Base-by-base conservation (phyloP, 2,113 vertebrate species). In the Tyto alba region DNA sequence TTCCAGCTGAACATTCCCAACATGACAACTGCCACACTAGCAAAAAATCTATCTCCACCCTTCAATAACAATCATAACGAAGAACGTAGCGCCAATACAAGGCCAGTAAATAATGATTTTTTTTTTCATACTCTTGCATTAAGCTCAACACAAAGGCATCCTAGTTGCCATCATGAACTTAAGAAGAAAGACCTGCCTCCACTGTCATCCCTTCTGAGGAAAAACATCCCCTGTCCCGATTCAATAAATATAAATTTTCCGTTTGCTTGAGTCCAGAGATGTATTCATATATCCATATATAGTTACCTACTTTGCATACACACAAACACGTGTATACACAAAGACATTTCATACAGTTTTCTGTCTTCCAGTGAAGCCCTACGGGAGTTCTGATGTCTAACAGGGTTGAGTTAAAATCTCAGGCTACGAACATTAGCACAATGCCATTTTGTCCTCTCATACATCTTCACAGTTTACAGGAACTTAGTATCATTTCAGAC, bases 251-350 rank as follows among this genome's bases (percentile, higher is more conserved):
- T 2, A 62, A 7, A 8, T 45, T 67, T 82, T 67, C 38, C 40
- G 8, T 36, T 21, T 22, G 12, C 14, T 36, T 69, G 3, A 40
- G 21, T 41, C 32, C 56, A 60, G 13, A 15, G 4, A 27, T 2
- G 3, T 34, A 27, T 53, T 45, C 4, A 18, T 16, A 6, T 45
- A 57, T 21, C 40, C 27, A 43, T 38, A 34, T 4, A 55, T 1
- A 63, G 20, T 48, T 17, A 10, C 8, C 10, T 23, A 32, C 43
- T 68, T 60, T 25, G 75, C 18, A 19, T 5, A 38, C 6, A 66
- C 17, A 88, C 6, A 75, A 57, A 60, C 8, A 25, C 0, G 0
- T 3, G 3, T 21, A 34, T 5, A 34, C 9, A 90, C 6, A 32
- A 76, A 55, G 38, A 47, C 9, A 52, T 23, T 56, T 68, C 26